Evolutionary conservation across 2,888 invertebrate species (phyloP).

Genomic region (Miltochrista miniata): DNA sequence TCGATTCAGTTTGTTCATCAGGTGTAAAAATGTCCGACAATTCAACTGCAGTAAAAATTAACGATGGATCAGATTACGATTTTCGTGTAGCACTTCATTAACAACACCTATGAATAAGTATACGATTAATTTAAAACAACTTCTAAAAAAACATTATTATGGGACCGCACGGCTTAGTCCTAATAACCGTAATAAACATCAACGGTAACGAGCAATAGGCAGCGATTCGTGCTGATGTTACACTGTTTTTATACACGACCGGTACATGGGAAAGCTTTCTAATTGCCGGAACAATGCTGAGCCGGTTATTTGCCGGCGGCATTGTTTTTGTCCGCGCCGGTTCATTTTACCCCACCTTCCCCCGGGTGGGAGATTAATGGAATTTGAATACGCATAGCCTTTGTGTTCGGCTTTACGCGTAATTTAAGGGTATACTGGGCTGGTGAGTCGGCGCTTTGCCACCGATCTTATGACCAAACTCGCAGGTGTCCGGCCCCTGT

Average conservation of each 20-base stretch:
- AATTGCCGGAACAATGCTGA: conserved; percentile 84
- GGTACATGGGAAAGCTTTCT: conserved; percentile 84
- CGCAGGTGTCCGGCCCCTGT: conserved; percentile 62
- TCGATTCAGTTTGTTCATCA: conserved; percentile 36
- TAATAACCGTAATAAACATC: conserved; percentile 83
- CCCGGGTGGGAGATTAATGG: conserved; percentile 80
- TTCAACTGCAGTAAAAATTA: conserved; percentile 21
- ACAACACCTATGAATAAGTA: conserved; percentile 23
- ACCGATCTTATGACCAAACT: conserved; percentile 66
- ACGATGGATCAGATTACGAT: conserved; percentile 20
- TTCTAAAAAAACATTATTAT: conserved; percentile 68
- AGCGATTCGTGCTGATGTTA: conserved; percentile 83
- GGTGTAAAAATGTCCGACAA: not conserved
- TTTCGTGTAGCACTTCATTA: conserved; percentile 20
- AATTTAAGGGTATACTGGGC: conserved; percentile 79
- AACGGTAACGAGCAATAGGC: conserved; percentile 82
- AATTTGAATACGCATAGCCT: conserved; percentile 84
- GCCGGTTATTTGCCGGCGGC: conserved; percentile 83
- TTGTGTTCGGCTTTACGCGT: conserved; percentile 82
- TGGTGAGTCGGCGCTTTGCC: conserved; percentile 75
- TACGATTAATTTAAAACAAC: conserved; percentile 68
- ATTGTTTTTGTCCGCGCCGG: conserved; percentile 83
- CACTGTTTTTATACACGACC: conserved; percentile 83
- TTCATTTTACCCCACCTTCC: conserved; percentile 81
- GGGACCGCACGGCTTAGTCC: conserved; percentile 76